Evolutionary conservation across 2,113 vertebrate genomes (phyloP), one percentile per base, ranked within the genome.

Genomic region (Pyrgilauda ruficollis): DNA sequence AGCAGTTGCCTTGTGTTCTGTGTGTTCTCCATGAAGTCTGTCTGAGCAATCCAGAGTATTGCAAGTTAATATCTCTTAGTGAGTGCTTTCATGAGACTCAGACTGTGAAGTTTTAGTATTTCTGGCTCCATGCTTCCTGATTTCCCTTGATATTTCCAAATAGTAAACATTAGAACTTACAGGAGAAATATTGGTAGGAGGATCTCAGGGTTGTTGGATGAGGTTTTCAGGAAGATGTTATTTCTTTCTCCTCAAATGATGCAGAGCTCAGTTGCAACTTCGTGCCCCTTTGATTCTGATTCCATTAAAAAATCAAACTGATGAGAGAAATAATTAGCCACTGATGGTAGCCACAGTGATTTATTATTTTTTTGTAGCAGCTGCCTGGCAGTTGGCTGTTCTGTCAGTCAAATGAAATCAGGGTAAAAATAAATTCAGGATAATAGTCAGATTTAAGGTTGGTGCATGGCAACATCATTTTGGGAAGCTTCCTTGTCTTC

Each of bases 21-120:
- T 59, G 19, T 15, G 39, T 13, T 76, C 11, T 53, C 20, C 49
- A 0, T 53, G 6, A 63, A 63, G 8, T 12, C 31, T 53, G 47
- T 8, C 15, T 63, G 43, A 62, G 43, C 4, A 76, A 43, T 31
- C 26, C 17, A 81, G 17, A 37, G 5, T 12, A 37, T n/a, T 50
- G 5, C 7, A 61, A 21, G 3, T 18, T 50, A 43, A 21, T 6
- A 3, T 31, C 6, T 58, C 30, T 61, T 56, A 64, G 18, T 10
- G 16, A 62, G 22, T 39, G 33, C 28, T 74, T 81, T 23, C 4
- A 4, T 50, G 31, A 43, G 17, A 47, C 13, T 75, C 0, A 0
- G 15, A 10, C 9, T 43, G 23, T 30, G 18, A 21, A 2, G 1
- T 35, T 80, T 70, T 15, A 27, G 3, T 67, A 26, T 67, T 66